phyloP scores from a whole-genome alignment of 2,113 vertebrate genomes.

The Globicephala melas region DNA sequence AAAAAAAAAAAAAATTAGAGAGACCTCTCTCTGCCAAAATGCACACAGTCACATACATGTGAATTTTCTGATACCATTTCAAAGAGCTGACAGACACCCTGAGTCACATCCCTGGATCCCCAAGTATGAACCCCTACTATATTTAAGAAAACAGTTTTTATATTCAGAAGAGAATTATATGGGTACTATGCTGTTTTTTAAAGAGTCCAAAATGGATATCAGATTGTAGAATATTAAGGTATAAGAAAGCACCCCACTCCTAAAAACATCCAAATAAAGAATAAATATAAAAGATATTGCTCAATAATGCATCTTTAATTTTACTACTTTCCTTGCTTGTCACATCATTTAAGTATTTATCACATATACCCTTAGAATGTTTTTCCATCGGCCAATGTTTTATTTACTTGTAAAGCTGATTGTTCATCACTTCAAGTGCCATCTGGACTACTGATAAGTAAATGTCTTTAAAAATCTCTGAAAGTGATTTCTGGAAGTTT shows the following conservation, averaged over 20 bases:
- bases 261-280: neutral
- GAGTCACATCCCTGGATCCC: neutral
- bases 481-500: conserved; percentile 78
- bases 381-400: conserved; percentile 60
- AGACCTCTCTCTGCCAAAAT: neutral
- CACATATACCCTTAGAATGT: neutral
- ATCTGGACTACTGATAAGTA: conserved; percentile 81
- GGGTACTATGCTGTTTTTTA: neutral
- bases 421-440: conserved; percentile 78
- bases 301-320: neutral
- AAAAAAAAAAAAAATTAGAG: neutral
- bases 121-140: neutral
- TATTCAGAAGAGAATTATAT: neutral
- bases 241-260: neutral
- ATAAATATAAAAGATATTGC: neutral
- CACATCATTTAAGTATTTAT: neutral
- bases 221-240: neutral
- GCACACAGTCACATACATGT: neutral
- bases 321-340: neutral
- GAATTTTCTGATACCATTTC: neutral
- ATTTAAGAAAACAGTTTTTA: neutral
- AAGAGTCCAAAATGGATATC: neutral
- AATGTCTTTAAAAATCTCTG: conserved; percentile 76
- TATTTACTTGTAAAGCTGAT: conserved; percentile 75
- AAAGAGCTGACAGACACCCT: neutral